Percentiles rank a stretch among this genome's conserved stretches.
Evolutionary conservation across 2,797 vertebrate genomes (phyloP).

Genomic region (Acanthopagrus latus): DNA sequence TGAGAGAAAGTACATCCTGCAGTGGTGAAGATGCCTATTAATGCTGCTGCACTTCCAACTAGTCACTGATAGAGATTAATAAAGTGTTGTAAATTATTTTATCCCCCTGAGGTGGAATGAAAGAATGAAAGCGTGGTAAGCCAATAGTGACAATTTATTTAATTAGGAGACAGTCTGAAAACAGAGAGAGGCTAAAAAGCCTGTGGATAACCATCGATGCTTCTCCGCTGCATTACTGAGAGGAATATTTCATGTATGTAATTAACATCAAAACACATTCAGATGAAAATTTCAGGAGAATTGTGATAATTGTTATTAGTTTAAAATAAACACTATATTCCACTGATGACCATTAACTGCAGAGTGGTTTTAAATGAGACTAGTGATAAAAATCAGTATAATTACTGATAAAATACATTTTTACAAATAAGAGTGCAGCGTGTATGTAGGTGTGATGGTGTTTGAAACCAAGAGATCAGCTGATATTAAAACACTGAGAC

Average conservation of each 20-base stretch:
- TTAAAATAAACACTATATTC: conserved; percentile 25
- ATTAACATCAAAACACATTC: conserved; percentile 38
- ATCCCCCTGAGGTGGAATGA: conserved; percentile 13
- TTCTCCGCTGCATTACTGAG: conserved; percentile 10
- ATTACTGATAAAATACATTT: not conserved
- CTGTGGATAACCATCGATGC: conserved; percentile 19
- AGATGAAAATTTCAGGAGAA: conserved; percentile 17
- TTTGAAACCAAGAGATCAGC: not conserved
- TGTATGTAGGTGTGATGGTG: not conserved
- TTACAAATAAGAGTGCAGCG: not conserved
- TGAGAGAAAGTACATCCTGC: conserved; percentile 16
- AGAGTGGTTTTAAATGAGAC: not conserved
- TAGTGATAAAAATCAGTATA: conserved; percentile 2
- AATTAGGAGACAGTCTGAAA: not conserved
- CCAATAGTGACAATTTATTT: conserved; percentile 1
- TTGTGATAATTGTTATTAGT: conserved; percentile 25
- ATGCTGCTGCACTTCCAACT: conserved; percentile 4
- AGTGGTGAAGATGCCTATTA: not conserved
- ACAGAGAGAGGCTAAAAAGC: not conserved
- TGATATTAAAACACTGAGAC: not conserved
- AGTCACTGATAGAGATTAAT: conserved; percentile 22
- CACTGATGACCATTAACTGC: not conserved
- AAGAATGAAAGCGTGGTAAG: not conserved
- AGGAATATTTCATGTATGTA: conserved; percentile 30
- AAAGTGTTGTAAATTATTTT: conserved; percentile 20